These are phyloP conservation scores for Genyomyrus donnyi DNA, from an alignment of 2,113 vertebrate species.

Conservation along the genomic window DNA sequence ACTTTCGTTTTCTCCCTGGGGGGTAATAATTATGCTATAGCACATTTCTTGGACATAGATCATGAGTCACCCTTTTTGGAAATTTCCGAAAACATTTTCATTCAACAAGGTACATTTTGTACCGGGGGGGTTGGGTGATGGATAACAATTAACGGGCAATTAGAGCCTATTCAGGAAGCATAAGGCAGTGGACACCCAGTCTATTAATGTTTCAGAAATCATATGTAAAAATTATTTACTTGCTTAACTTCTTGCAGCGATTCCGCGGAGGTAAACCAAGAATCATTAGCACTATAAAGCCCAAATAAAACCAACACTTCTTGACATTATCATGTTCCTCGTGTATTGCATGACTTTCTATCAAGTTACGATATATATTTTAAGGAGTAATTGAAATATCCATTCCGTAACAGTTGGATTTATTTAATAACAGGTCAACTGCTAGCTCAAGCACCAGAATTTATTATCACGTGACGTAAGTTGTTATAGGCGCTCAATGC, in stretches of 20 bases:
- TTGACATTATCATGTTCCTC: background rate
- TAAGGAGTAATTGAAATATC: background rate
- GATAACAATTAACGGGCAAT: background rate
- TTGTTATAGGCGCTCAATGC: background rate
- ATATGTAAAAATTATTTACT: background rate
- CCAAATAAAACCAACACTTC: background rate
- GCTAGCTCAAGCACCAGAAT: background rate
- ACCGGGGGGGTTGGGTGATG: no score
- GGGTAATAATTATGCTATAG: background rate
- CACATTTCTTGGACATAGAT: background rate
- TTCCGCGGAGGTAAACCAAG: background rate
- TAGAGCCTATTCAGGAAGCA: background rate
- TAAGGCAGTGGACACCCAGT: background rate
- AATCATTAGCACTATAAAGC: background rate
- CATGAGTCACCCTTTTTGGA: background rate
- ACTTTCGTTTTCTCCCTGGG: background rate
- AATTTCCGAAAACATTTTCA: background rate
- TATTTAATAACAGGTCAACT: background rate
- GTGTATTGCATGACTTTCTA: background rate
- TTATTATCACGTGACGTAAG: background rate
- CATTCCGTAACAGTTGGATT: background rate
- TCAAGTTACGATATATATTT: background rate
- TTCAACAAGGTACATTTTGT: background rate
- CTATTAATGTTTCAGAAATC: background rate
- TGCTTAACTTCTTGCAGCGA: background rate